Base-by-base conservation (phyloP, 2,797 vertebrate species). In the Furcifer pardalis region DNA sequence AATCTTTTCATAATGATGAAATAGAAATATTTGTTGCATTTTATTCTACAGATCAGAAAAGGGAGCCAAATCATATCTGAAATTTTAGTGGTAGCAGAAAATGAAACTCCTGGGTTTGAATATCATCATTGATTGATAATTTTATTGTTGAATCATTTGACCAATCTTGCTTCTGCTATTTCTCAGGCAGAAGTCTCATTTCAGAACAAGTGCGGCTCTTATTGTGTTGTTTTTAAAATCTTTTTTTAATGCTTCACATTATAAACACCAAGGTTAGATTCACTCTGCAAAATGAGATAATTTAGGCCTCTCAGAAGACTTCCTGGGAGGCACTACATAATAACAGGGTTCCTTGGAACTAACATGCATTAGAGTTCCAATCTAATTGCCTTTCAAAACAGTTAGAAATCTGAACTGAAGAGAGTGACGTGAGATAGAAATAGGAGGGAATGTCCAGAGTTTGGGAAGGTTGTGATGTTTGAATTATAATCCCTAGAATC, bases 51-150 rank as follows among this genome's bases (percentile, higher is more conserved):
- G 81, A 73, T 84, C 65, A 86, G 37, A 65, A 87, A n/a, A 19
- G 84, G 30, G 74, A n/a, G 35, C 7, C 81, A 72, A 82, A n/a
- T 27, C 42, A 46, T 69, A 81, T 89, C 87, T 71, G n/a, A 88
- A 89, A 52, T 91, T 91, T 91, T 87, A 92, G 86, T 84, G 65
- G 21, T 5, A 82, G 1, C 12, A 80, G 68, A 90, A 91, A 91
- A 90, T 40, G 56, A 85, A 19, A 9, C 19, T 65, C 27, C 66
- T 81, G 68, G 77, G 91, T 90, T 83, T 52, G 84, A 90, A 78
- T 62, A 35, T n/a, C 89, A 72, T 1, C 74, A 44, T 80, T 80
- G 87, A 32, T 80, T 86, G 87, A 66, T 65, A 90, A 42, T 82
- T 90, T 91, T 63, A n/a, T 19, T 78, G 72, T 78, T 65, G 87